A percentile compares a stretch with the other conserved stretches of the same genome.
phyloP scores from a whole-genome alignment of 35 echinoderm and acorn worm species.

The Lytechinus pictus region DNA sequence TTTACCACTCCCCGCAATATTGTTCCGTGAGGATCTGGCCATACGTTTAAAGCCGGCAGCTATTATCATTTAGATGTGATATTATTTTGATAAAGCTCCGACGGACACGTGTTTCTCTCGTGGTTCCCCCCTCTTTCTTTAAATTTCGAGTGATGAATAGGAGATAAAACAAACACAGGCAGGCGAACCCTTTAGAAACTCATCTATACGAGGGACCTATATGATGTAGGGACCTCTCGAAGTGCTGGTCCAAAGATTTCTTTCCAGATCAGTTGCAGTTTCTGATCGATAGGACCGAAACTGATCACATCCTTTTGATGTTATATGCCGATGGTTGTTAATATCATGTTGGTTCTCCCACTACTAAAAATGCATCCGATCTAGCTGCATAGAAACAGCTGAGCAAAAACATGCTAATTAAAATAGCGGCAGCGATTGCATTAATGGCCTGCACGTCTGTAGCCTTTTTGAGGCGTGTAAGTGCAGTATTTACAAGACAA shows the following conservation, averaged over 20 bases:
- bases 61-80: conserved; percentile 28
- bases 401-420: no score
- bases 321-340: background rate
- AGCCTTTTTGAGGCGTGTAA: no score
- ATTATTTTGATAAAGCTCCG: conserved; percentile 9
- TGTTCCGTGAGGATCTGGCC: background rate
- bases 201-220: background rate
- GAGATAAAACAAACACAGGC: background rate
- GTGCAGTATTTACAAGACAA: no score
- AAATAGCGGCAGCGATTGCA: no score
- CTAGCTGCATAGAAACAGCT: no score
- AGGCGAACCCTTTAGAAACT: background rate
- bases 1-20: background rate
- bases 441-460: no score
- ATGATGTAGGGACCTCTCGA: background rate
- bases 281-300: background rate
- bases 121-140: background rate
- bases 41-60: background rate
- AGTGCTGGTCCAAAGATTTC: background rate
- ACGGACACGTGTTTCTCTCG: background rate
- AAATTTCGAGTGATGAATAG: background rate
- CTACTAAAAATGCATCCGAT: no score
- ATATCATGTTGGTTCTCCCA: background rate
- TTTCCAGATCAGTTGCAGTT: background rate
- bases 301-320: background rate